A percentile compares a stretch with the other conserved stretches of the same genome.
Conservation (phyloP, 2,888 invertebrate species). For the Yponomeuta malinellus region DNA sequence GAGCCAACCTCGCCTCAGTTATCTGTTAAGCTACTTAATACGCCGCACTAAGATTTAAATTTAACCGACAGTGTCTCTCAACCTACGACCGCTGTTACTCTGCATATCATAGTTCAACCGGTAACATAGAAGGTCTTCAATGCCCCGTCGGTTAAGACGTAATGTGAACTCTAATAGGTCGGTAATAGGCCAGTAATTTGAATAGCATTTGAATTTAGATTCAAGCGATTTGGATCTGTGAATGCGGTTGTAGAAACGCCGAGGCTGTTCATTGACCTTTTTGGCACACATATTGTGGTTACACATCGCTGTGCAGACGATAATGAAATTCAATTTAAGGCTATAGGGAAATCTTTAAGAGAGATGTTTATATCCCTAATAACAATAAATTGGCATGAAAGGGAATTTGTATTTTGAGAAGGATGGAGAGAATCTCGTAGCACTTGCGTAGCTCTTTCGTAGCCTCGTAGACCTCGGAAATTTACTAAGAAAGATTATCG, state of each 20-base stretch:
- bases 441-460: slow-evolving; percentile 9
- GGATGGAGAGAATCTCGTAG: background rate
- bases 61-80: slow-evolving; percentile 33
- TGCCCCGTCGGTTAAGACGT: slow-evolving; percentile 25
- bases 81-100: slow-evolving; percentile 41
- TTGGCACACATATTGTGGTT: slow-evolving; percentile 57
- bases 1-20: slow-evolving; percentile 39
- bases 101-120: slow-evolving; percentile 41
- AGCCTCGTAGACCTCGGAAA: background rate
- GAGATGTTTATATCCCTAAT: background rate
- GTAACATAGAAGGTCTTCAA: slow-evolving; percentile 50
- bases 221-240: slow-evolving; percentile 42
- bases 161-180: slow-evolving; percentile 49
- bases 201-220: slow-evolving; percentile 28
- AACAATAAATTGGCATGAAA: background rate
- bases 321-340: slow-evolving; percentile 12
- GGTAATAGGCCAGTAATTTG: slow-evolving; percentile 38
- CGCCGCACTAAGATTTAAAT: slow-evolving; percentile 43
- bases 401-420: no score
- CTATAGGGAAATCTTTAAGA: slow-evolving; percentile 9
- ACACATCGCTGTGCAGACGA: slow-evolving; percentile 13
- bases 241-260: slow-evolving; percentile 62
- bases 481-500: background rate
- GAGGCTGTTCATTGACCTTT: slow-evolving; percentile 76
- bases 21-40: slow-evolving; percentile 38